Evolutionary conservation across 2,797 vertebrate species (phyloP), one percentile per base, ranked within the genome.

Genomic region (Numenius phaeopus): DNA sequence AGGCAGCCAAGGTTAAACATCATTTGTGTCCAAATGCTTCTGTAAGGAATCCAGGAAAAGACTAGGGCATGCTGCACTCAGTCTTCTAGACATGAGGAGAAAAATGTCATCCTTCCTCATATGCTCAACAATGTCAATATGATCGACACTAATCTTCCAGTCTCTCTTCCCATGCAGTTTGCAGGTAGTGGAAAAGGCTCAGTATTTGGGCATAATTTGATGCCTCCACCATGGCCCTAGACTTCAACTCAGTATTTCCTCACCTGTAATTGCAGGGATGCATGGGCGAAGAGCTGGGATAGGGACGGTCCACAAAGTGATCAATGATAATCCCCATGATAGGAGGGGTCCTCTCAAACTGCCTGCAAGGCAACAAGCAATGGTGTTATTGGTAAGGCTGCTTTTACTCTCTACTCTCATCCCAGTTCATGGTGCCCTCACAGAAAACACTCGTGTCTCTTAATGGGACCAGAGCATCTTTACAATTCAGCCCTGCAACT

Each of bases 281-380:
- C 98, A 99, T 98, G 97, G 98, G 98, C 92, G 98, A 98, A 95
- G 98, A 98, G 98, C 98, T 98, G 97, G 98, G 96, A 81, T 99
- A 99, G 92, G 99, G 99, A 96, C 99, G 99, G 97, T 99, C 99
- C 98, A 99, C 99, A 96, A 99, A 99, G 98, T 99, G 99, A 98
- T 99, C 99, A 97, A 99, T 99, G 83, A 99, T 99, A 98, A 99
- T 99, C 73, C 99, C 99, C 99, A 99, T 99, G 98, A 99, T 99
- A 42, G 99, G 99, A 92, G 98, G 99, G 10, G 99, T 99, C 96
- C 99, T 99, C 97, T 99, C 99, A 98, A 99, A 99, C 97, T 99
- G 99, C 98, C 99, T 99, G 98, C 90, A 98, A 98, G 82, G 96
- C 95, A 98, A 98, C 91, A 98, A 98, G 97, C 94, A 98, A 98